Evolutionary conservation across 2,113 vertebrate species (phyloP), one percentile per base, ranked within the genome.

Genomic region (Nesoenas mayeri): DNA sequence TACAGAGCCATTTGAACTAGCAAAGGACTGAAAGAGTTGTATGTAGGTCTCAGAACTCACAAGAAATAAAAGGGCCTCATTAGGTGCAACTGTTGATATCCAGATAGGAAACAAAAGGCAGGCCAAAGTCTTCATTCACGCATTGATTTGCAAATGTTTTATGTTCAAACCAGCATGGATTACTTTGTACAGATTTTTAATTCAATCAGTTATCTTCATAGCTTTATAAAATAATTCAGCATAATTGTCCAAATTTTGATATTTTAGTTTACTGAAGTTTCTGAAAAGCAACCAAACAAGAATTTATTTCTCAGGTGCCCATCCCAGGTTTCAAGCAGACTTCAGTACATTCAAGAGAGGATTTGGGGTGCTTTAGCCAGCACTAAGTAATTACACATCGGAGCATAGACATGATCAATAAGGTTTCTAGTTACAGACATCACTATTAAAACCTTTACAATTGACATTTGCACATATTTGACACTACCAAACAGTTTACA

Each of bases 381-480:
- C 19, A n/a, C 36, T 84, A 0, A 38, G 32, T 80, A 66, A 91
- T 83, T 83, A 61, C n/a, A 60, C 5, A 36, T 31, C 44, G 4
- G 8, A 89, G 51, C 3, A 8, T 9, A 71, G 64, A 74, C 75
- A 40, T 74, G 12, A 89, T 93, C 94, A 91, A 15, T 91, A 91
- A 56, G 44, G 34, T 78, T 89, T 78, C 51, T 40, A 88, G 81
- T 85, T 88, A 82, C 53, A 61, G 48, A 71, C 28, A 79, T 83
- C 83, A 66, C 67, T 85, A 60, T 94, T 90, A 83, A 93, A 96
- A 86, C 48, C 79, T 94, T 95, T 94, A 92, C 64, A 90, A 69
- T 90, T 84, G 69, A 79, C 34, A 53, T 91, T 95, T 86, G 40
- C 79, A 86, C 15, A 1, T 92, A 84, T 75, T 96, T 93, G 93